These are phyloP conservation scores for Ephydatia muelleri DNA, from an alignment of 37 sponge, comb jelly and placozoan genomes.

Conservation along the genomic window DNA sequence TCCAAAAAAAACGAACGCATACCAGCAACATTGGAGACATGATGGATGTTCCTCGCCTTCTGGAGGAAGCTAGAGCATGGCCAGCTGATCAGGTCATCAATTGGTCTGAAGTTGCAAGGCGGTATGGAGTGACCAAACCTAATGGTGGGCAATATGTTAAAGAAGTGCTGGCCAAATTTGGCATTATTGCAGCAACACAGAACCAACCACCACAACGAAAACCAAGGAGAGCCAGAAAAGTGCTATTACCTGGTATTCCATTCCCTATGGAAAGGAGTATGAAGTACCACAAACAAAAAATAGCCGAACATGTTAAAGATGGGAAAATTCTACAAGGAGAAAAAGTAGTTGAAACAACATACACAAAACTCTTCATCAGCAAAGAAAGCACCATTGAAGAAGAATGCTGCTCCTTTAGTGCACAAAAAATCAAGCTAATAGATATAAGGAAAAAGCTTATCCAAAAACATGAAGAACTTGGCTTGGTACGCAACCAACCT, in stretches of 20 bases:
- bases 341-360: not conserved
- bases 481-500: not conserved
- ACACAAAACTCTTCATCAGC: too few relatives aligned
- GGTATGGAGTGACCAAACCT: slow-evolving; percentile 6
- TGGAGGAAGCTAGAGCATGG: slow-evolving; percentile 7
- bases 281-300: not conserved
- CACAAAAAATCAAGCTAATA: not conserved
- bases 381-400: not conserved
- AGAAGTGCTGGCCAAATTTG: not conserved
- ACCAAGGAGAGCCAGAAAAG: slow-evolving; percentile 7
- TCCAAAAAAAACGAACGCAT: too few relatives aligned
- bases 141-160: slow-evolving; percentile 11
- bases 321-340: not conserved
- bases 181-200: not conserved
- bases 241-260: not conserved
- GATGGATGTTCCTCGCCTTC: too few relatives aligned
- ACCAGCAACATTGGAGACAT: too few relatives aligned
- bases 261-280: not conserved
- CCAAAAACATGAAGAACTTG: slow-evolving; percentile 5
- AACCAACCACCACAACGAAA: not conserved
- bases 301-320: not conserved
- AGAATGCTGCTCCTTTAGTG: not conserved
- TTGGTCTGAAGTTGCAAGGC: not conserved
- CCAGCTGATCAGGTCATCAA: not conserved
- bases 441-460: slow-evolving; percentile 13